Evolutionary conservation across 2,113 vertebrate species (phyloP).

Genomic region (Struthidea cinerea): DNA sequence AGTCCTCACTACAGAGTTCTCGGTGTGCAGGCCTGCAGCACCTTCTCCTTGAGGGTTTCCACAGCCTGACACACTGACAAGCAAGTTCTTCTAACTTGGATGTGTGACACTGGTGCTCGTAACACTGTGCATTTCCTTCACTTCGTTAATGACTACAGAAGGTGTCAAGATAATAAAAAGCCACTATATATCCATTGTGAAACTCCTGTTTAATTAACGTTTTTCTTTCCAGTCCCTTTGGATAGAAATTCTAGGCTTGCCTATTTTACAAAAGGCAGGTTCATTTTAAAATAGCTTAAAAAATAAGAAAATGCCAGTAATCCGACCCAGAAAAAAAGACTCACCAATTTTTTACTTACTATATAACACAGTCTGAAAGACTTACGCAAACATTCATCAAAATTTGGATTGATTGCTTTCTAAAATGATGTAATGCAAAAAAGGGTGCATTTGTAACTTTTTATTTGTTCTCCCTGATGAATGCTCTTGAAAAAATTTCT

Average conservation of each 20-base stretch:
- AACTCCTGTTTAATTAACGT: conserved; percentile 5
- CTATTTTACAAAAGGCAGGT: background rate
- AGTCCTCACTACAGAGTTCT: background rate
- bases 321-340: background rate
- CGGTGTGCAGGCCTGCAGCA: background rate
- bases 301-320: background rate
- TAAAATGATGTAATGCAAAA: conserved; percentile 13
- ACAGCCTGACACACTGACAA: background rate
- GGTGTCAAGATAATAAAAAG: conserved; percentile 1
- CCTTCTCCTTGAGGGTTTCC: background rate
- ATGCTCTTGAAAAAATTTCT: background rate
- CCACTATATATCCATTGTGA: background rate
- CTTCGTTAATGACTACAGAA: background rate
- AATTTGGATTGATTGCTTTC: conserved; percentile 14
- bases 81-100: background rate
- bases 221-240: background rate
- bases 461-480: conserved; percentile 8
- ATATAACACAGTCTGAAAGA: background rate
- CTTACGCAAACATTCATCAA: background rate
- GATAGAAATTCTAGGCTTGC: background rate
- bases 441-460: background rate
- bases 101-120: background rate
- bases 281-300: background rate
- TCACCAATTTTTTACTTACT: background rate
- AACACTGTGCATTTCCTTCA: background rate